Evolutionary conservation across 2,888 invertebrate genomes (phyloP).

Genomic region (Tryphoninae sp.): DNA sequence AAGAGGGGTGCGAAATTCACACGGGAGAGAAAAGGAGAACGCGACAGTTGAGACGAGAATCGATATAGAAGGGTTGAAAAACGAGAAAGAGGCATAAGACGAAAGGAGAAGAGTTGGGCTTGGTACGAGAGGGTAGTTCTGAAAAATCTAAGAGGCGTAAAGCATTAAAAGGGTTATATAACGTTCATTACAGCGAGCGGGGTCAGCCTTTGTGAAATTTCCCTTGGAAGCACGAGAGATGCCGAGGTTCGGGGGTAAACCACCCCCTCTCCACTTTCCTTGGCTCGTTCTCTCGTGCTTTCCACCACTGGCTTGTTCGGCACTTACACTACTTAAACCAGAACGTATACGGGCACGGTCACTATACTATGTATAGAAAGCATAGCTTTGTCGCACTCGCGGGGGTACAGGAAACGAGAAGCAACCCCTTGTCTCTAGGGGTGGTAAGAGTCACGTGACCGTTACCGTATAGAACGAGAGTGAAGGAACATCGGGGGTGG

Average conservation of each 20-base stretch:
- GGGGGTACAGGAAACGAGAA: conserved; percentile 39
- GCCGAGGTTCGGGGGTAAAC: conserved; percentile 62
- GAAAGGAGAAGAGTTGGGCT: conserved; percentile 51
- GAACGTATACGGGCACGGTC: not conserved
- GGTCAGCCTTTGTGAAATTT: conserved; percentile 81
- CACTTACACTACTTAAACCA: conserved; percentile 31
- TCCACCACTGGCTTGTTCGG: conserved; percentile 51
- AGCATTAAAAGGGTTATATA: conserved; percentile 82
- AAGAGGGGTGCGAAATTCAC: conserved; percentile 37
- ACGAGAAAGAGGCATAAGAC: conserved; percentile 51
- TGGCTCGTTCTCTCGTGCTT: conserved; percentile 62
- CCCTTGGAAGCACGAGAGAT: conserved; percentile 73
- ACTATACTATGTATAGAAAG: not conserved
- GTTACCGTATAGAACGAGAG: conserved; percentile 45
- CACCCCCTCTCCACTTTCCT: conserved; percentile 59
- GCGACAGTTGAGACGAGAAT: conserved; percentile 45
- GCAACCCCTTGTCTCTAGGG: conserved; percentile 71
- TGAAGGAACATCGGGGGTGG: conserved; percentile 58
- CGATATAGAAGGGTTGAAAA: not conserved
- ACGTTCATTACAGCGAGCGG: conserved; percentile 79
- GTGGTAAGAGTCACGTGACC: conserved; percentile 72
- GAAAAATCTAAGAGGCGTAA: conserved; percentile 82
- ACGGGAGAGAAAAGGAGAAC: conserved; percentile 29
- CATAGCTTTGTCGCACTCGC: conserved; percentile 44
- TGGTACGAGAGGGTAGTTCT: conserved; percentile 72